Base-by-base conservation (phyloP, 2,113 vertebrate species). In the Cairina moschata region DNA sequence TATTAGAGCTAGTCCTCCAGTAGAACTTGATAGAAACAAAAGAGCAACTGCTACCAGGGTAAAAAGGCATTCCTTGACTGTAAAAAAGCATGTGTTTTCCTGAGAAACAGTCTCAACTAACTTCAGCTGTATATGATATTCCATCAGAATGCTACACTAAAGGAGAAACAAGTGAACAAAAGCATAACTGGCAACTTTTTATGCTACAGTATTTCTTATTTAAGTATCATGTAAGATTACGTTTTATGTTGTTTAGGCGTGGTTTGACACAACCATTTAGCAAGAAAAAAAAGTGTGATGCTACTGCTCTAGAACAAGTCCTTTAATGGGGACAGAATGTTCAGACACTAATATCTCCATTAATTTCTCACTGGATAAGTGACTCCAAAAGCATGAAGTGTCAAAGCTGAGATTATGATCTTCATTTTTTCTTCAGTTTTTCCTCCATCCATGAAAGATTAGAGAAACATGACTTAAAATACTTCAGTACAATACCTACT, bases 1-100 rank as follows among this genome's bases (percentile, higher is more conserved):
- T 68, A 94, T 89, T 92, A 84, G 59, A 88, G 59, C 73, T 86
- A 90, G 69, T 90, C 54, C 46, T 94, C 60, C 62, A 73, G 72
- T 74, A 91, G 65, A 92, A 96, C 76, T 14, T 80, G 50, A 82
- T 44, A 86, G 75, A 72, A 93, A 77, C 28, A 66, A 83, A 93
- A 66, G 13, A 83, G 34, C 82, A 95, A 75, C 54, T 91, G 91
- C 32, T 92, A 73, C 20, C 17, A 52, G 16, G 7, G 13, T 60
- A 81, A 79, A 91, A 48, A 34, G 59, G 1, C 14, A 75, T 68
- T 85, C 26, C 31, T 23, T 52, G n/a, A 80, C 71, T 75, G 42
- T n/a, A 38, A 84, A 93, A 91, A 83, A 68, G 0, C 36, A 44
- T 52, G 32, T 73, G 58, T 71, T 83, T 75, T 91, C 26, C 17